These are phyloP conservation scores for Nomada fabriciana DNA, from an alignment of 2,888 invertebrate genomes.

Conservation along the genomic window DNA sequence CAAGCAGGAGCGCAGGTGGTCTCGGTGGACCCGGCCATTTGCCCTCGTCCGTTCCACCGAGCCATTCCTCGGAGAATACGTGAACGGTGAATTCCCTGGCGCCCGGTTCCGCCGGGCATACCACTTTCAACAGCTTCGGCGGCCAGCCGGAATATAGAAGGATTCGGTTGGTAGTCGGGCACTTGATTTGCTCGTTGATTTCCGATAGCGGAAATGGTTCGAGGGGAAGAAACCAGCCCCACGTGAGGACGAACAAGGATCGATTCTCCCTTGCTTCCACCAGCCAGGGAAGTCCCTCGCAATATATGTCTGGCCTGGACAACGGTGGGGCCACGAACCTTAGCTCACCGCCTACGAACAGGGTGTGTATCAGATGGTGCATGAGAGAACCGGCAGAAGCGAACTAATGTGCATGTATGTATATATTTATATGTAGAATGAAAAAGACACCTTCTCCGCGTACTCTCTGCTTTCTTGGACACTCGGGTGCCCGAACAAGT, in stretches of 20 bases:
- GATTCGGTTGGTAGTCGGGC: slow-evolving; percentile 91
- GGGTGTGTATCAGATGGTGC: not conserved
- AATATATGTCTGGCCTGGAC: slow-evolving; percentile 87
- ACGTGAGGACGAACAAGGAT: slow-evolving; percentile 92
- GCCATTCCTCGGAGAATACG: slow-evolving; percentile 93
- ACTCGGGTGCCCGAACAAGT: slow-evolving; percentile 88
- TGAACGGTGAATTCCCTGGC: slow-evolving; percentile 89
- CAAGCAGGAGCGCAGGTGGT: slow-evolving; percentile 88
- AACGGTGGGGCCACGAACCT: slow-evolving; percentile 88
- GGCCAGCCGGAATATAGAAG: slow-evolving; percentile 92
- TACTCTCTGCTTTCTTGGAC: slow-evolving; percentile 88
- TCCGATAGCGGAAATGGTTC: slow-evolving; percentile 85
- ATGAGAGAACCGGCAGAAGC: not conserved
- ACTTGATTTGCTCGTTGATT: slow-evolving; percentile 83
- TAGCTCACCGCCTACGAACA: slow-evolving; percentile 87
- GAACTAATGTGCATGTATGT: not conserved
- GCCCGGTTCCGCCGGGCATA: slow-evolving; percentile 90
- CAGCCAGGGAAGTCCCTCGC: slow-evolving; percentile 92
- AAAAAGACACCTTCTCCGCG: slow-evolving; percentile 84
- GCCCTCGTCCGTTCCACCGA: slow-evolving; percentile 82
- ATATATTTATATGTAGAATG: not conserved
- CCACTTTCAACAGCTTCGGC: slow-evolving; percentile 85
- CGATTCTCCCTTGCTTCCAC: slow-evolving; percentile 92
- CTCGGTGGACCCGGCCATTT: slow-evolving; percentile 82
- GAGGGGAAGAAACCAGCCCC: slow-evolving; percentile 91